phyloP scores from a whole-genome alignment of 1,140 invertebrate genomes.

The Zaprionus camerounensis region DNA sequence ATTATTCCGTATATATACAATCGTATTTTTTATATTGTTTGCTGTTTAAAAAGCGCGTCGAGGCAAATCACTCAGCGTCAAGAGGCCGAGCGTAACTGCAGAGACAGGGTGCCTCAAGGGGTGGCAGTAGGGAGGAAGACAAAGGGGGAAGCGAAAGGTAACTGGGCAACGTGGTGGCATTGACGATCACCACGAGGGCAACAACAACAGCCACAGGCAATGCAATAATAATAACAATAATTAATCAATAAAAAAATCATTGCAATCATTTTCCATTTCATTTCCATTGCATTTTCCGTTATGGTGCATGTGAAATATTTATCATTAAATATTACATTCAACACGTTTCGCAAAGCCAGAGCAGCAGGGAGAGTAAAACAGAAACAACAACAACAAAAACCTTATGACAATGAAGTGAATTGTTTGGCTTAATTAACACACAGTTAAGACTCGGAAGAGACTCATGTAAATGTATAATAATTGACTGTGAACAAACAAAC shows the following conservation, averaged over 20 bases:
- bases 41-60: conserved; percentile 53
- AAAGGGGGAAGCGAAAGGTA: conserved; percentile 18
- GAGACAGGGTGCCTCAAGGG: neutral
- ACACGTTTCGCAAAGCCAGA: conserved; percentile 33
- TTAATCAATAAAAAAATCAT: conserved; percentile 31
- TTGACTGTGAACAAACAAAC: conserved; percentile 43
- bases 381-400: conserved; percentile 4
- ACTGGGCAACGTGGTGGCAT: conserved; percentile 34
- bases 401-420: conserved; percentile 45
- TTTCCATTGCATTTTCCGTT: conserved; percentile 5
- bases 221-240: conserved; percentile 14
- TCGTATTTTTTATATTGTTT: conserved; percentile 40
- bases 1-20: conserved; percentile 44
- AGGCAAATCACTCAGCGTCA: conserved; percentile 50
- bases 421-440: conserved; percentile 53
- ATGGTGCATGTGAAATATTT: conserved; percentile 30
- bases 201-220: conserved; percentile 9
- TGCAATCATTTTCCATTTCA: conserved; percentile 23
- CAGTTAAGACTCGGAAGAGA: conserved; percentile 44
- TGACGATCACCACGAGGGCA: conserved; percentile 39
- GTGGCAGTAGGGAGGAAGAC: neutral
- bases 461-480: conserved; percentile 43
- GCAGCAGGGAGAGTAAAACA: neutral
- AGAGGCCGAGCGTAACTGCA: conserved; percentile 15
- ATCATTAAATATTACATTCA: conserved; percentile 37